Evolutionary conservation across 2,113 vertebrate genomes (phyloP).

Genomic region (Microcebus murinus): DNA sequence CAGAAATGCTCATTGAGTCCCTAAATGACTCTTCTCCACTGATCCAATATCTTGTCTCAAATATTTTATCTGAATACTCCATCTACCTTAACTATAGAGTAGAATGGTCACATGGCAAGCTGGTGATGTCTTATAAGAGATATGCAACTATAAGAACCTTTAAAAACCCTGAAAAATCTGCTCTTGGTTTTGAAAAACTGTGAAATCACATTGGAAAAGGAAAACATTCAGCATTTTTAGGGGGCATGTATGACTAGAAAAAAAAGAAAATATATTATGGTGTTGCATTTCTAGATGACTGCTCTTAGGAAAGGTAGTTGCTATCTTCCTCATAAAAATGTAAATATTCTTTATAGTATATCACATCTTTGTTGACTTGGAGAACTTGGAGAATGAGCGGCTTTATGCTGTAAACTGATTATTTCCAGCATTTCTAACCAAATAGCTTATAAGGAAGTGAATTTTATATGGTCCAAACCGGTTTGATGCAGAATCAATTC

Average conservation of each 20-base stretch:
- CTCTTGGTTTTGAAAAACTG: neutral
- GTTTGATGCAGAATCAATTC: neutral
- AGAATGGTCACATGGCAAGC: neutral
- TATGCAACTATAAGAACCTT: neutral
- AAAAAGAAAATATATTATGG: neutral
- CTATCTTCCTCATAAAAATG: neutral
- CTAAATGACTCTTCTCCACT: neutral
- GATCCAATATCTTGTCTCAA: neutral
- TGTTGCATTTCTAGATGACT: neutral
- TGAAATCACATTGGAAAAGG: neutral
- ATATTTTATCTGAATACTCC: neutral
- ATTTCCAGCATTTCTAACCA: conserved; percentile 52
- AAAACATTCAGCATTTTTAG: neutral
- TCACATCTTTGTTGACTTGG: neutral
- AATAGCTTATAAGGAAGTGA: conserved; percentile 34
- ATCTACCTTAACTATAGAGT: neutral
- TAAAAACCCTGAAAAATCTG: neutral
- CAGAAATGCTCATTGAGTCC: neutral
- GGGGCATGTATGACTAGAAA: neutral
- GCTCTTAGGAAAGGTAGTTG: neutral
- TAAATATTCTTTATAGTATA: neutral
- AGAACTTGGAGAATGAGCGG: neutral
- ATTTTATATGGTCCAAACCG: conserved; percentile 20
- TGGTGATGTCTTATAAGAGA: neutral
- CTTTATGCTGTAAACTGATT: neutral